Evolutionary conservation across 2,888 invertebrate genomes (phyloP).

Genomic region (Meiosimyza decipiens): DNA sequence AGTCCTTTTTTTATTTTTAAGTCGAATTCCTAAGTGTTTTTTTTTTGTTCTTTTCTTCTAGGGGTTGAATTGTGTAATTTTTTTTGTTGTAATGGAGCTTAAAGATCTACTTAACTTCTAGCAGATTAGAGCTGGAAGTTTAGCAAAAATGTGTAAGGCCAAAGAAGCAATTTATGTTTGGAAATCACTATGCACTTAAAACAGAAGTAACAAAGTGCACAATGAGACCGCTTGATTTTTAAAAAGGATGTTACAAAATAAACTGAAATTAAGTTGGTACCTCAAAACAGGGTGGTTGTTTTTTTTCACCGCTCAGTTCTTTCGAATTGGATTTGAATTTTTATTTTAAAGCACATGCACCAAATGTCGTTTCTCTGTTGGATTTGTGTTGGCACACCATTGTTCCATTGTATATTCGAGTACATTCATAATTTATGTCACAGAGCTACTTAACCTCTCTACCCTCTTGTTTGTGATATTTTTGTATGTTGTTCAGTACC

Average conservation of each 20-base stretch:
- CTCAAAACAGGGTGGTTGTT: neutral
- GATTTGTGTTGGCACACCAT: neutral
- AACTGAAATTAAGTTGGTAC: neutral
- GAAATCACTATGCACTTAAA: neutral
- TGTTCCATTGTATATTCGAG: neutral
- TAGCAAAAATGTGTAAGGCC: conserved; percentile 13
- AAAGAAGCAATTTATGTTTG: too few species aligned
- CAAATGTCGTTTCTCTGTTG: conserved; percentile 5
- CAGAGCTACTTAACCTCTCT: neutral
- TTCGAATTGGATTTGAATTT: neutral
- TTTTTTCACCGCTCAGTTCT: neutral
- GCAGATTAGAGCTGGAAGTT: conserved; percentile 43
- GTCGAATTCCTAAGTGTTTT: too few species aligned
- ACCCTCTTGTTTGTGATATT: conserved; percentile 22
- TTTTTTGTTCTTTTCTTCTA: too few species aligned
- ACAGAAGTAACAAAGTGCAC: neutral
- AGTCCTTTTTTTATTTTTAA: too few species aligned
- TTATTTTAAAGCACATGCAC: neutral
- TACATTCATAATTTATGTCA: conserved; percentile 10
- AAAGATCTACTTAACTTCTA: conserved; percentile 49
- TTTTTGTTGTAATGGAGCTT: conserved; percentile 37
- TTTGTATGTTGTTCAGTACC: conserved; percentile 21
- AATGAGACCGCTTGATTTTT: too few species aligned
- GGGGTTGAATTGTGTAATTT: neutral
- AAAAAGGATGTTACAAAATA: too few species aligned